phyloP scores from a whole-genome alignment of 1,140 invertebrate species.

The Coboldia fuscipes region DNA sequence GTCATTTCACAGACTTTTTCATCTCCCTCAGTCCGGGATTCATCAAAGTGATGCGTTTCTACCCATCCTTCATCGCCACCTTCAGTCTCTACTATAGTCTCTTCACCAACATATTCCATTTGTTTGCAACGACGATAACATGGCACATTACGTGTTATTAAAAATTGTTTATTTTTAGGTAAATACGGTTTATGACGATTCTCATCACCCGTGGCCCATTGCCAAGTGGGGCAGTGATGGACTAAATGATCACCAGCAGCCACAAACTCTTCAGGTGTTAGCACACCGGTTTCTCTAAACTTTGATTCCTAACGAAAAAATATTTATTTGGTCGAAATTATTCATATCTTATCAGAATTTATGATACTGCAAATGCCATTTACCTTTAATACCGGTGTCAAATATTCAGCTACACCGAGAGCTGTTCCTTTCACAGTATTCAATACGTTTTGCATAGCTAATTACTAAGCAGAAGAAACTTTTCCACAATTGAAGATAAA shows the following conservation, averaged over 20 bases:
- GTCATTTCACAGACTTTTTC: constrained; percentile 40
- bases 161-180: constrained; percentile 90
- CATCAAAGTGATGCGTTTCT: constrained; percentile 66
- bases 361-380: constrained; percentile 7
- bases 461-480: too few species aligned
- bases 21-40: constrained; percentile 24
- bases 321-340: too few species aligned
- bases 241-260: constrained; percentile 95
- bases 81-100: constrained; percentile 75
- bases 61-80: constrained; percentile 93
- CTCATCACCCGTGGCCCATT: constrained; percentile 87
- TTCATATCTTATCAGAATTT: too few species aligned
- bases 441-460: constrained; percentile 94
- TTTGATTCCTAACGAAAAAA: constrained; percentile 66
- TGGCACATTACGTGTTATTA: constrained; percentile 90
- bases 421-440: constrained; percentile 90
- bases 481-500: too few species aligned
- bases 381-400: constrained; percentile 91
- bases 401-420: constrained; percentile 82
- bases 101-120: constrained; percentile 78
- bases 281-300: constrained; percentile 92
- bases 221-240: constrained; percentile 98
- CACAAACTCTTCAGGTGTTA: constrained; percentile 92
- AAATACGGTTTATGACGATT: constrained; percentile 68
- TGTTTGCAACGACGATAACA: constrained; percentile 86